Percentiles rank a stretch among this genome's conserved stretches.
Evolutionary conservation across 2,888 invertebrate species (phyloP).

Genomic region (Caenorhabditis sulstoni): DNA sequence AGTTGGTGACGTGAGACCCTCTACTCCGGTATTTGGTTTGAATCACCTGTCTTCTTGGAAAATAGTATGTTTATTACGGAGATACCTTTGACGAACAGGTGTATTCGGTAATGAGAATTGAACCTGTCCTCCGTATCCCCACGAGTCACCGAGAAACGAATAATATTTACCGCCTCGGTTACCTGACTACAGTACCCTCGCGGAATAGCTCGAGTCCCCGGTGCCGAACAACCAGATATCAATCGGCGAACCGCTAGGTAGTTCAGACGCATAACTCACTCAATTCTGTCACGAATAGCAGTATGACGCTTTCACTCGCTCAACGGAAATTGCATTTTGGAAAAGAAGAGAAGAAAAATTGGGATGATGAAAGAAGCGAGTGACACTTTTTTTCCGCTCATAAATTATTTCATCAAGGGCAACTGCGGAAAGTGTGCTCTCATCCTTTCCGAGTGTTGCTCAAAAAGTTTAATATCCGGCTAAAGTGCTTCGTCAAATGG

Average conservation of each 20-base stretch:
- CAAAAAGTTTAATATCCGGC: slow-evolving; percentile 54
- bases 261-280: slow-evolving; percentile 48
- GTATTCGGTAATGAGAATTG: slow-evolving; percentile 32
- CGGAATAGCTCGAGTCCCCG: neutral
- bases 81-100: slow-evolving; percentile 12
- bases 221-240: slow-evolving; percentile 18
- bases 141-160: neutral
- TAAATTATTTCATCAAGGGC: slow-evolving; percentile 38
- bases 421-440: slow-evolving; percentile 15
- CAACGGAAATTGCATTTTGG: slow-evolving; percentile 41
- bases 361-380: slow-evolving; percentile 8
- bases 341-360: slow-evolving; percentile 20
- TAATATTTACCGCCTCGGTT: slow-evolving; percentile 20
- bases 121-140: slow-evolving; percentile 1
- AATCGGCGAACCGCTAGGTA: slow-evolving; percentile 18
- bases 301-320: slow-evolving; percentile 38
- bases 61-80: neutral
- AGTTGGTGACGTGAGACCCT: too few relatives aligned
- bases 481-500: neutral
- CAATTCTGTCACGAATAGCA: slow-evolving; percentile 19
- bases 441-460: slow-evolving; percentile 13
- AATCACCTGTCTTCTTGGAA: slow-evolving; percentile 22
- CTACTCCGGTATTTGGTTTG: neutral
- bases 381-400: slow-evolving; percentile 37
- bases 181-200: neutral